Evolutionary conservation across 2,113 vertebrate genomes (phyloP), one percentile per base, ranked within the genome.

Genomic region (Noctilio leporinus): DNA sequence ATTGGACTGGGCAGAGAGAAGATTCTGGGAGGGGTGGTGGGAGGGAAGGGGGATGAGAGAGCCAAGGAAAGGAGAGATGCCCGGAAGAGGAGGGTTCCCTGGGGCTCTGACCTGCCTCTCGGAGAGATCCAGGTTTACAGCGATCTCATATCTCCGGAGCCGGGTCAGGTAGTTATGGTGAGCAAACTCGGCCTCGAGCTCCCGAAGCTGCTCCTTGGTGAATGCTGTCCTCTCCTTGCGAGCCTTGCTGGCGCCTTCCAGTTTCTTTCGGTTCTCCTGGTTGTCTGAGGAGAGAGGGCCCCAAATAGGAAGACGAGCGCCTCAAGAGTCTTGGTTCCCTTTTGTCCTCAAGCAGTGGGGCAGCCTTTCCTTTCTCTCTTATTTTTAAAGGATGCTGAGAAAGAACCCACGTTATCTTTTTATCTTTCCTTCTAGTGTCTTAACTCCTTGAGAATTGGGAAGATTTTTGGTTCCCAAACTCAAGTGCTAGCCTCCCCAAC

Each of bases 131-230:
- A 99, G 98, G 97, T 99, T 99, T 83, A 99, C 99, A 0, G 99
- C 99, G 45, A 99, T 99, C 98, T 99, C 99, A 0, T 99, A 99
- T 98, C 99, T 99, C 24, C 99, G 98, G 43, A 99, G 99, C 75
- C 99, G 97, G 9, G 99, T 99, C 99, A 99, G 97, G 98, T 99
- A 99, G 98, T 99, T 99, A 11, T 99, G 99, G 94, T 99, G 99
- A 30, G 99, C 99, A 89, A 99, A 99, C 96, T 99, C 99, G 0
- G 99, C 99, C 87, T 99, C 99, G 94, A 99, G 98, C 98, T 99
- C 99, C 40, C 99, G 97, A 10, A 99, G 98, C 98, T 99, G 99
- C 97, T 99, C 99, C 96, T 99, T 99, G 30, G 99, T 99, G 98
- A 99, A 99, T 1, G 99, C 99, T 0, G 99, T 99, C 91, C 99